phyloP scores from a whole-genome alignment of 2,113 vertebrate genomes.

The Panurus biarmicus region DNA sequence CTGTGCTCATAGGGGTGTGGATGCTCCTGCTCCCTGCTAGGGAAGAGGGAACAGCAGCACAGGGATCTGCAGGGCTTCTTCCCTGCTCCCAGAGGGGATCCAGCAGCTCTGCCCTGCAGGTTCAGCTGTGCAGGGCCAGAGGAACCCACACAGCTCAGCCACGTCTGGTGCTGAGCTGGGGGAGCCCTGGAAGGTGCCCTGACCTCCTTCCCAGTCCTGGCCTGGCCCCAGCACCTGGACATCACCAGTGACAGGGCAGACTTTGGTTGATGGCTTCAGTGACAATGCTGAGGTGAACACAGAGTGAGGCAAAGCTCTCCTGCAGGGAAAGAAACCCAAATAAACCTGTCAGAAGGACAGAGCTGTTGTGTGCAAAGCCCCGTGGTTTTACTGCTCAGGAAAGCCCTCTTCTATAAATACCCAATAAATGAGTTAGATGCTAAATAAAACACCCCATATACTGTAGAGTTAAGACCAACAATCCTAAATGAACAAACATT shows the following conservation, averaged over 20 bases:
- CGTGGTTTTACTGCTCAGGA: conserved; percentile 28
- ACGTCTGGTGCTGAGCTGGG: rapidly evolving
- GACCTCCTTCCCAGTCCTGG: not conserved
- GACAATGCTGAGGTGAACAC: not conserved
- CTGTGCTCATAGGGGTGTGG: not conserved
- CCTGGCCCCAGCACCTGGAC: not conserved
- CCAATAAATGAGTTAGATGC: conserved; percentile 37
- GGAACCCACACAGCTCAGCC: too few relatives aligned
- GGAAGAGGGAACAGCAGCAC: not conserved
- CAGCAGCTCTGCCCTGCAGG: not conserved
- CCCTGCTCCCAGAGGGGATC: not conserved
- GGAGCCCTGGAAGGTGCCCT: not conserved
- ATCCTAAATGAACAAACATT: conserved; percentile 21
- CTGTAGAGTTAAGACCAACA: not conserved
- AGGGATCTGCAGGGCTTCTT: not conserved
- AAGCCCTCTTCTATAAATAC: conserved; percentile 36
- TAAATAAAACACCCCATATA: conserved; percentile 38
- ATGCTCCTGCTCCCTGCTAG: not conserved
- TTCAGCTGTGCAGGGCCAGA: not conserved
- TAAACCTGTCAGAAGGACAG: conserved; percentile 42
- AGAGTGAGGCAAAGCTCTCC: not conserved
- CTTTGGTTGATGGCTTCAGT: not conserved
- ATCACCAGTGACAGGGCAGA: not conserved
- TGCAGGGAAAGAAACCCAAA: not conserved
- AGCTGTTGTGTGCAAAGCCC: not conserved